Evolutionary conservation across 2,888 invertebrate genomes (phyloP).

Genomic region (Plebejus anna): DNA sequence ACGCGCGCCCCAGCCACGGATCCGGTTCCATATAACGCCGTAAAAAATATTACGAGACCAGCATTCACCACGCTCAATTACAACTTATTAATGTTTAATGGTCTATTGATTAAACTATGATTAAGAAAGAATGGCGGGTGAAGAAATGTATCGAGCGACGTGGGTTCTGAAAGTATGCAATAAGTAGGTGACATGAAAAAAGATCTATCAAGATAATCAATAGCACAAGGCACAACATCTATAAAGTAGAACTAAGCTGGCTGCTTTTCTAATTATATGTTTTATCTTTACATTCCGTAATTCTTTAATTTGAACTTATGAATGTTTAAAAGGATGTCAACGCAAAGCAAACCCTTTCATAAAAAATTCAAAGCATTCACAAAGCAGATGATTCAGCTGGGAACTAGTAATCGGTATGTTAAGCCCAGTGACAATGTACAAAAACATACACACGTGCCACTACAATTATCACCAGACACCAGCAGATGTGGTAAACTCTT

Average conservation of each 20-base stretch:
- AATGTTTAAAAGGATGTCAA: background rate
- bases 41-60: slow-evolving; percentile 32
- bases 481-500: slow-evolving; percentile 29
- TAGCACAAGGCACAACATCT: background rate
- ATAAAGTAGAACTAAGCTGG: background rate
- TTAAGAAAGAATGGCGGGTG: background rate
- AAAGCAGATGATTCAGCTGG: background rate
- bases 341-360: background rate
- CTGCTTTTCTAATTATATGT: background rate
- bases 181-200: slow-evolving; percentile 2
- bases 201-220: background rate
- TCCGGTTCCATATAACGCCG: slow-evolving; percentile 35
- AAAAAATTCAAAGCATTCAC: background rate
- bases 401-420: background rate
- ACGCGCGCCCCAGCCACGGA: slow-evolving; percentile 35
- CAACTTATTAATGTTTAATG: slow-evolving; percentile 1
- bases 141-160: background rate
- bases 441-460: slow-evolving; percentile 21
- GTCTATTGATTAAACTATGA: slow-evolving; percentile 21
- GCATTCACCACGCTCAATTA: slow-evolving; percentile 24
- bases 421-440: slow-evolving; percentile 1
- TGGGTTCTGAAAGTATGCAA: background rate
- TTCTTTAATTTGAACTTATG: background rate
- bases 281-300: background rate
- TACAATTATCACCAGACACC: slow-evolving; percentile 28